These are phyloP conservation scores for Mactra quadrangularis DNA, from an alignment of 1,140 invertebrate genomes.

Conservation along the genomic window DNA sequence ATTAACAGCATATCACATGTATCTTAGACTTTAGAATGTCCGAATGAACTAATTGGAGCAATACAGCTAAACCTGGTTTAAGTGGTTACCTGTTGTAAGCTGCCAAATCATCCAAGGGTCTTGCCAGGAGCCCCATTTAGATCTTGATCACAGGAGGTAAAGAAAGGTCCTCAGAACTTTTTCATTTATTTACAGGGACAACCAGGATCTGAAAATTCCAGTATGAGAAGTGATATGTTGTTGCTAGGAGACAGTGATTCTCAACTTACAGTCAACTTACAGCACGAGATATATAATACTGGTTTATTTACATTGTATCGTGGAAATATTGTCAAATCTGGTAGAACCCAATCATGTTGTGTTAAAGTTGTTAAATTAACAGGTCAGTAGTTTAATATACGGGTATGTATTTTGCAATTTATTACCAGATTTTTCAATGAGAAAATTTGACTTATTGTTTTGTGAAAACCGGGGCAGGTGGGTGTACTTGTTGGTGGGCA, in stretches of 20 bases:
- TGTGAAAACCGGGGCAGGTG: too few species aligned
- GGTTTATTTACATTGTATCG: constrained; percentile 14
- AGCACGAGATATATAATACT: background rate
- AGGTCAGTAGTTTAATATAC: constrained; percentile 1
- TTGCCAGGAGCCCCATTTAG: too few species aligned
- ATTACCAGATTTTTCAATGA: background rate
- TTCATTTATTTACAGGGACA: background rate
- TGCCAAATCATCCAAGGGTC: too few species aligned
- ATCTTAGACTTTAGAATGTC: too few species aligned
- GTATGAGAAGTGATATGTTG: constrained; percentile 31
- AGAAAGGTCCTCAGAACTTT: too few species aligned
- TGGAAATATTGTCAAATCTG: constrained; percentile 9
- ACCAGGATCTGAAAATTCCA: background rate
- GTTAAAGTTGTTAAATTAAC: constrained; percentile 12
- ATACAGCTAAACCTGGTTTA: too few species aligned
- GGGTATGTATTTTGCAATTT: background rate
- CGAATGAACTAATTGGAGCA: too few species aligned
- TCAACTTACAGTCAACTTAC: constrained; percentile 1
- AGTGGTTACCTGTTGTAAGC: too few species aligned
- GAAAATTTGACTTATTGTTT: too few species aligned
- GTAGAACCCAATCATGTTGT: constrained; percentile 17
- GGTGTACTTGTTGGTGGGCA: too few species aligned
- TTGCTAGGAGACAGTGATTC: constrained; percentile 11
- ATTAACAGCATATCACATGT: too few species aligned
- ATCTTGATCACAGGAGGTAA: too few species aligned